These are phyloP conservation scores for Amphipoea oculea DNA, from an alignment of 2,888 invertebrate species.

Conservation along the genomic window DNA sequence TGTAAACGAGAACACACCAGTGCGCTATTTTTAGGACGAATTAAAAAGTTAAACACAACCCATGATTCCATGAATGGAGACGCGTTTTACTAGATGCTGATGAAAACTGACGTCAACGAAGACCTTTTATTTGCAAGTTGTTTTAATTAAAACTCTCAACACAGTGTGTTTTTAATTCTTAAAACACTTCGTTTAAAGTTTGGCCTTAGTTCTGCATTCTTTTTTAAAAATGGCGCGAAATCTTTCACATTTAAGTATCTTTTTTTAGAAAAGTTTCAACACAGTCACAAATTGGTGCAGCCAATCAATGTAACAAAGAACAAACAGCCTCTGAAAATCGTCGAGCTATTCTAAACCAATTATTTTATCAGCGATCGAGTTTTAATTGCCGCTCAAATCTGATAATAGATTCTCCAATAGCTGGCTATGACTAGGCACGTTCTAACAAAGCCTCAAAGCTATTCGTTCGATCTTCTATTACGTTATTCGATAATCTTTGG, in stretches of 20 bases:
- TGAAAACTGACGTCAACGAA: slow-evolving; percentile 36
- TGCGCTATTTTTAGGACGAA: slow-evolving; percentile 52
- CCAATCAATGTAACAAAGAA: slow-evolving; percentile 17
- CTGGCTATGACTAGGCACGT: slow-evolving; percentile 58
- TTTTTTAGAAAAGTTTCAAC: neutral
- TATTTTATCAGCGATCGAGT: slow-evolving; percentile 56
- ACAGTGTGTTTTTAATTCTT: neutral
- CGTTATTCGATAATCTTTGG: slow-evolving; percentile 50
- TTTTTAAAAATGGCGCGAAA: neutral
- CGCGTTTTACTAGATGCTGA: slow-evolving; percentile 37
- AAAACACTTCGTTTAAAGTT: neutral
- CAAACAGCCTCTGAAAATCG: slow-evolving; percentile 37
- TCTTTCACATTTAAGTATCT: neutral
- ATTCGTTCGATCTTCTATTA: slow-evolving; percentile 47
- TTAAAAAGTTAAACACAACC: slow-evolving; percentile 51
- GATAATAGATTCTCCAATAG: slow-evolving; percentile 63
- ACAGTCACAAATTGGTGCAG: neutral
- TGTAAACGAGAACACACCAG: slow-evolving; percentile 54
- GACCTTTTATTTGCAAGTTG: neutral
- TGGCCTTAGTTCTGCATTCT: neutral
- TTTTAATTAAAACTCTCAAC: slow-evolving; percentile 7
- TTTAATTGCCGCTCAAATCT: slow-evolving; percentile 64
- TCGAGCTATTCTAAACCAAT: slow-evolving; percentile 43
- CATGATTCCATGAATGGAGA: slow-evolving; percentile 47
- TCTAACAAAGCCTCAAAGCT: slow-evolving; percentile 45